phyloP scores from a whole-genome alignment of 2,113 vertebrate species.

The Odocoileus hemionus region DNA sequence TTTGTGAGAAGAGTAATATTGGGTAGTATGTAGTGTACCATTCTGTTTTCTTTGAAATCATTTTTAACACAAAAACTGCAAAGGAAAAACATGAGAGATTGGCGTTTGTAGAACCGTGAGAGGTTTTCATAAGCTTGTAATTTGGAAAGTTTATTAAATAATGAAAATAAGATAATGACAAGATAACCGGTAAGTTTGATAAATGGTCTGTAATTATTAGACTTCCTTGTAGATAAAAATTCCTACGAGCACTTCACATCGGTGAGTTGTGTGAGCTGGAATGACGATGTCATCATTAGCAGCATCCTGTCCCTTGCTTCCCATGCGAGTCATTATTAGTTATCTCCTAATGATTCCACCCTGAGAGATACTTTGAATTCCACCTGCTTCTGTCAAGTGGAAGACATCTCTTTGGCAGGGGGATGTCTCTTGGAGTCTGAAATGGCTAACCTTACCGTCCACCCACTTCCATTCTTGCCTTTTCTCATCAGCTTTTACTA shows the following conservation, averaged over 20 bases:
- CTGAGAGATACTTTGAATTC: not conserved
- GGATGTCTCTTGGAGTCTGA: not conserved
- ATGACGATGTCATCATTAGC: not conserved
- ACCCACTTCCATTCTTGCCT: not conserved
- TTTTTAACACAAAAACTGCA: not conserved
- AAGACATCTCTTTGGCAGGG: not conserved
- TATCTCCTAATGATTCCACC: not conserved
- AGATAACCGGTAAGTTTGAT: not conserved
- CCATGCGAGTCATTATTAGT: rapidly evolving
- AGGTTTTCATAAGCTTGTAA: not conserved
- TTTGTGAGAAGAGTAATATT: not conserved
- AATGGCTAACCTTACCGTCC: not conserved
- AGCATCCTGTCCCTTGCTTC: not conserved
- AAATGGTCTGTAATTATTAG: not conserved
- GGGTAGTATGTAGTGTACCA: not conserved
- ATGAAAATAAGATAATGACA: not conserved
- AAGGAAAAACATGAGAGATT: not conserved
- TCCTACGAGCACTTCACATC: not conserved
- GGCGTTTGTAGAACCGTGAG: not conserved
- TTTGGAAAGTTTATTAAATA: not conserved
- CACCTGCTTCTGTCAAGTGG: not conserved
- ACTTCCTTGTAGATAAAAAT: not conserved
- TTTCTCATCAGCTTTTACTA: not conserved
- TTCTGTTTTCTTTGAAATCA: conserved; percentile 26
- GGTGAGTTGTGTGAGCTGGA: not conserved